phyloP scores from a whole-genome alignment of 2,888 invertebrate genomes.

The Euzophera pinguis region DNA sequence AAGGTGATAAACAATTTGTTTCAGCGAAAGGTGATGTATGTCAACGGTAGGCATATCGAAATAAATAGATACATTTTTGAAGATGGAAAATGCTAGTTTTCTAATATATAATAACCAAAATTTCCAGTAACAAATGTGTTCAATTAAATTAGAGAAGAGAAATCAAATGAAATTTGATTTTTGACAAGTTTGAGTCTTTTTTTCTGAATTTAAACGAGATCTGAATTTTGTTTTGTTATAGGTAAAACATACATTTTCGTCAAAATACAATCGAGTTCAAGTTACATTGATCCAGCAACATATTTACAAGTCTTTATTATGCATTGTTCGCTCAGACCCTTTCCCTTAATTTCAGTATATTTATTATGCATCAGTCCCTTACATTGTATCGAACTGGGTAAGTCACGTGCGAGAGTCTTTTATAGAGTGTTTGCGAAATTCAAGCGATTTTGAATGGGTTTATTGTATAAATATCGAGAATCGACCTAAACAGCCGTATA shows the following conservation, averaged over 20 bases:
- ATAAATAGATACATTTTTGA: too few species aligned
- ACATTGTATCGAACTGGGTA: conserved; percentile 19
- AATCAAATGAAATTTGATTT: too few species aligned
- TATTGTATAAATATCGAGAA: conserved; percentile 6
- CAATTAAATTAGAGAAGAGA: too few species aligned
- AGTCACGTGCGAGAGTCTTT: conserved; percentile 21
- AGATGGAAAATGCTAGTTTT: too few species aligned
- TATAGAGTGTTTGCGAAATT: conserved; percentile 22
- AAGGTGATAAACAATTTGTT: neutral
- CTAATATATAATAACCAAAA: too few species aligned
- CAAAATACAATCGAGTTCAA: neutral
- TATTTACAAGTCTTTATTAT: conserved; percentile 5
- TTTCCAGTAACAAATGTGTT: too few species aligned
- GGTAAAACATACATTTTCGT: neutral
- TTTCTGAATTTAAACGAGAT: too few species aligned
- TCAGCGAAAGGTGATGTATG: neutral
- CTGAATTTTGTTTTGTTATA: too few species aligned
- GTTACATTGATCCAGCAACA: neutral
- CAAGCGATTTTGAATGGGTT: conserved; percentile 15
- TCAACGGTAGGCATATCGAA: too few species aligned
- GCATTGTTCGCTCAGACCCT: neutral
- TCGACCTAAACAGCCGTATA: neutral
- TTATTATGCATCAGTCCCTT: conserved; percentile 3
- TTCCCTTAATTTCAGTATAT: conserved; percentile 5
- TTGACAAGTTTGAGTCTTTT: too few species aligned